A percentile compares a stretch with the other conserved stretches of the same genome.
phyloP scores from a whole-genome alignment of 2,113 vertebrate genomes.

The Ibidorhyncha struthersii region DNA sequence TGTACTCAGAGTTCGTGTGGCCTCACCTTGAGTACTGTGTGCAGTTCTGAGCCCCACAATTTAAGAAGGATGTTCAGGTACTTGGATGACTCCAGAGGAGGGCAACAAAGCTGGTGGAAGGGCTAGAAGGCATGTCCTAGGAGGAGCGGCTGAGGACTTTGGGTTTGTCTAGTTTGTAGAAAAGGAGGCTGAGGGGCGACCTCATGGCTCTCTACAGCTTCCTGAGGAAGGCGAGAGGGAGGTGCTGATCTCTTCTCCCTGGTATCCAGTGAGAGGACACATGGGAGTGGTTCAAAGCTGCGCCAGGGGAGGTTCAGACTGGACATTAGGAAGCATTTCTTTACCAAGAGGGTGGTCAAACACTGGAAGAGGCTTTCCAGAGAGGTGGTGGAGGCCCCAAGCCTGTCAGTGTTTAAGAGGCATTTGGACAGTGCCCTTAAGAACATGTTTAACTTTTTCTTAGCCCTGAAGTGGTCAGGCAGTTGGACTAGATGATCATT shows the following conservation, averaged over 20 bases:
- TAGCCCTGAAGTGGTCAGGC: not conserved
- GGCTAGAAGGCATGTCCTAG: not conserved
- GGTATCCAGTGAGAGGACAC: no score
- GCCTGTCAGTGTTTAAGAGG: no score
- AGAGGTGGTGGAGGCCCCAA: no score
- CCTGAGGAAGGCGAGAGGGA: not conserved
- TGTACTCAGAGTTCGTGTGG: no score
- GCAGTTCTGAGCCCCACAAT: not conserved
- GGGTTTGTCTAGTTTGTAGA: not conserved
- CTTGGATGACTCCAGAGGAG: not conserved
- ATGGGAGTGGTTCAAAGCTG: no score
- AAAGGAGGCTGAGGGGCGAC: not conserved
- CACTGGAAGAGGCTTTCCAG: no score
- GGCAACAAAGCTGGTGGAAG: not conserved
- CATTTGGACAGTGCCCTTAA: no score
- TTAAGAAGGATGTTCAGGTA: no score
- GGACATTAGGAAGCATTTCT: no score
- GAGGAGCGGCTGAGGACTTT: not conserved
- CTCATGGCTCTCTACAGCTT: not conserved
- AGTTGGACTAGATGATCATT: not conserved
- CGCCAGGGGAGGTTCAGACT: no score
- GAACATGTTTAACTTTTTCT: no score
- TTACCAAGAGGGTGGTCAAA: no score
- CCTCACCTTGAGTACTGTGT: not conserved
- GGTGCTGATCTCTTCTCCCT: not conserved